Conservation (phyloP, 2,113 vertebrate species). For the Sminthopsis crassicaudata region DNA sequence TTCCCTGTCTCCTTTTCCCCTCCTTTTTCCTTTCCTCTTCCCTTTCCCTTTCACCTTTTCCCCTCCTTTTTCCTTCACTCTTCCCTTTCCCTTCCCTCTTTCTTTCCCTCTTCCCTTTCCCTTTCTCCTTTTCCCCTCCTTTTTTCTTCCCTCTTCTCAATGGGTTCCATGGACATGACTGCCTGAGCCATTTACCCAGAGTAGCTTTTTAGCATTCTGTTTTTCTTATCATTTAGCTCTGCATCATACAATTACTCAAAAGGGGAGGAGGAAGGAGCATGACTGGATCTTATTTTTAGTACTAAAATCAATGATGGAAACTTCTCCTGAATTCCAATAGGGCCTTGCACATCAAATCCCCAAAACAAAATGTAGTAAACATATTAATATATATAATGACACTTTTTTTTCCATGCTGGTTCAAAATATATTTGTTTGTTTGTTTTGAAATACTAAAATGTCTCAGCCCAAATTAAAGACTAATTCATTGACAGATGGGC, state of each 20-base stretch:
- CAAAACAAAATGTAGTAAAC: slow-evolving; percentile 77
- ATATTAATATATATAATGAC: slow-evolving; percentile 71
- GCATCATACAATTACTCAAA: slow-evolving; percentile 76
- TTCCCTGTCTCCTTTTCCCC: slow-evolving; percentile 27
- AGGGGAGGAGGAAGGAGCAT: slow-evolving; percentile 40
- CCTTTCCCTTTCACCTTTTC: not conserved
- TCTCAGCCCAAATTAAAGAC: slow-evolving; percentile 76
- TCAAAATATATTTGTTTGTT: slow-evolving; percentile 76
- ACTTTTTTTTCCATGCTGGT: slow-evolving; percentile 66
- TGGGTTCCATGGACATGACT: slow-evolving; percentile 63
- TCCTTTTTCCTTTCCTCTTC: not conserved
- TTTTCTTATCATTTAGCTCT: slow-evolving; percentile 75
- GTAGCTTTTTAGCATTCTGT: slow-evolving; percentile 72
- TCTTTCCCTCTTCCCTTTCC: not conserved
- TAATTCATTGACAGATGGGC: slow-evolving; percentile 73
- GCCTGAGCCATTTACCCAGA: slow-evolving; percentile 61
- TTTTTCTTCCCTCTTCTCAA: slow-evolving; percentile 61
- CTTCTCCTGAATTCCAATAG: slow-evolving; percentile 67
- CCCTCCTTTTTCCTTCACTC: slow-evolving; percentile 29
- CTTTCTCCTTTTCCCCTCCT: not conserved
- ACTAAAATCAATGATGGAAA: slow-evolving; percentile 67
- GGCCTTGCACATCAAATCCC: slow-evolving; percentile 70
- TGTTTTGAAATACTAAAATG: slow-evolving; percentile 77
- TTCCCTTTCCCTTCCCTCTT: not conserved
- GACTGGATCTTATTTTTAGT: slow-evolving; percentile 77